A percentile compares a stretch with the other conserved stretches of the same genome.
Evolutionary conservation across 2,113 vertebrate species (phyloP).

Genomic region (Montifringilla adamsi): DNA sequence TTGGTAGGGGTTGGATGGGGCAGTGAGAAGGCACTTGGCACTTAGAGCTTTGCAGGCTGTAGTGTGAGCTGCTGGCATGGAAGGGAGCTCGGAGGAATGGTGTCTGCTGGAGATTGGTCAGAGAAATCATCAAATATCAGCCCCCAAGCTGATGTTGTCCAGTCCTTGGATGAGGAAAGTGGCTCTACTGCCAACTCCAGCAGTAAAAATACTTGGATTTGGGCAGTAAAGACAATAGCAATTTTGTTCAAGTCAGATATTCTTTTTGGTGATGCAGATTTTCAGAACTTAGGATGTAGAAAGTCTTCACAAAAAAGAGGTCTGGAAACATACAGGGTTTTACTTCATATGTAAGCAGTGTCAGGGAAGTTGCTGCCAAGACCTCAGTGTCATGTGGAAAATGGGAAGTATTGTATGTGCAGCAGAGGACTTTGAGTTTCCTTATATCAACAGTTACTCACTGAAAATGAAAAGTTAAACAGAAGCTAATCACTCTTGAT

Average conservation of each 20-base stretch:
- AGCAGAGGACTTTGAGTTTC: background rate
- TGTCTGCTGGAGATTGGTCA: background rate
- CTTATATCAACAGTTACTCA: background rate
- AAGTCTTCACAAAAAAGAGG: background rate
- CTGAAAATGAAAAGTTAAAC: background rate
- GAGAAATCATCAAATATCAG: background rate
- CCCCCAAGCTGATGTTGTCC: background rate
- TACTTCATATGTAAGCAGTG: background rate
- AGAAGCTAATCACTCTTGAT: background rate
- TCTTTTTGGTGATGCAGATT: background rate
- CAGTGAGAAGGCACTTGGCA: background rate
- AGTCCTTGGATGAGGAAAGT: background rate
- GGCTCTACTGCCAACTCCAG: background rate
- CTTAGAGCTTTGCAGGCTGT: background rate
- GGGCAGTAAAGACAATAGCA: background rate
- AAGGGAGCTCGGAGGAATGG: background rate
- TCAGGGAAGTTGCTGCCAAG: background rate
- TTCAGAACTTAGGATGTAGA: background rate
- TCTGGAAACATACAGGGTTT: background rate
- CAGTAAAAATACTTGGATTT: background rate
- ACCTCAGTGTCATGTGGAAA: background rate
- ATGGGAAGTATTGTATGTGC: background rate
- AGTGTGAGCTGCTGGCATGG: background rate
- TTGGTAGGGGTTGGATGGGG: background rate
- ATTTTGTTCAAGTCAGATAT: background rate